Evolutionary conservation across 2,113 vertebrate genomes (phyloP).

Genomic region (Brienomyrus brachyistius): DNA sequence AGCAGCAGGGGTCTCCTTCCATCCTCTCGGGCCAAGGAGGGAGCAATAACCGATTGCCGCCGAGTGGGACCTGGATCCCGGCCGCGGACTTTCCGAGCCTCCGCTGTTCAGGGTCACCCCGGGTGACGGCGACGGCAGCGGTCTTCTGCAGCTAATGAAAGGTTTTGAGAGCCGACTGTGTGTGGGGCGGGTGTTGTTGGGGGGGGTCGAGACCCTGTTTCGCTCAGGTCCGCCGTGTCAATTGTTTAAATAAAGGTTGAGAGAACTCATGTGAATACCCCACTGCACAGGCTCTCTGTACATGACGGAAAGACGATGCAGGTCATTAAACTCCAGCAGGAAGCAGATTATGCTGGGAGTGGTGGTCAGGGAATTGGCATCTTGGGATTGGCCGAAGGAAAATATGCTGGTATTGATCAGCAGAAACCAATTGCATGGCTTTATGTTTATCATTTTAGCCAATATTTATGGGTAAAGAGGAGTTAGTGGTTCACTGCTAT

Average conservation of each 20-base stretch:
- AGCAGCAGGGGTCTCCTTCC: neutral
- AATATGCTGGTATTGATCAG: slow-evolving; percentile 45
- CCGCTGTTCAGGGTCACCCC: slow-evolving; percentile 38
- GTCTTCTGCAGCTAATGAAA: slow-evolving; percentile 48
- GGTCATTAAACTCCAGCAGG: slow-evolving; percentile 45
- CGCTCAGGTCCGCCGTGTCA: slow-evolving; percentile 35
- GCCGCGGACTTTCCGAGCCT: slow-evolving; percentile 27
- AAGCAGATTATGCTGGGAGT: slow-evolving; percentile 44
- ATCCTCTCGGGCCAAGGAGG: neutral
- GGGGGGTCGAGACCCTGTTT: slow-evolving; percentile 35
- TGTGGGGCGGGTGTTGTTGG: slow-evolving; percentile 22
- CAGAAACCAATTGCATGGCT: slow-evolving; percentile 44
- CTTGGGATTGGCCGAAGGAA: slow-evolving; percentile 31
- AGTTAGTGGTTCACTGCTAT: neutral
- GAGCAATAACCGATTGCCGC: slow-evolving; percentile 16
- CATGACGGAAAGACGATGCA: slow-evolving; percentile 43
- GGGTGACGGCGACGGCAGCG: slow-evolving; percentile 31
- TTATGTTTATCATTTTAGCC: slow-evolving; percentile 47
- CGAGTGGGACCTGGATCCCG: slow-evolving; percentile 35
- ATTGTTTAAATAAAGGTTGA: slow-evolving; percentile 46
- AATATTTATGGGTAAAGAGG: slow-evolving; percentile 42
- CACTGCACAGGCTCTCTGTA: slow-evolving; percentile 33
- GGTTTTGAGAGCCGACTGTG: slow-evolving; percentile 36
- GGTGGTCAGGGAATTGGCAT: slow-evolving; percentile 32
- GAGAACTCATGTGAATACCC: slow-evolving; percentile 39